phyloP scores from a whole-genome alignment of 2,797 vertebrate genomes.

The Bradypodion ventrale region DNA sequence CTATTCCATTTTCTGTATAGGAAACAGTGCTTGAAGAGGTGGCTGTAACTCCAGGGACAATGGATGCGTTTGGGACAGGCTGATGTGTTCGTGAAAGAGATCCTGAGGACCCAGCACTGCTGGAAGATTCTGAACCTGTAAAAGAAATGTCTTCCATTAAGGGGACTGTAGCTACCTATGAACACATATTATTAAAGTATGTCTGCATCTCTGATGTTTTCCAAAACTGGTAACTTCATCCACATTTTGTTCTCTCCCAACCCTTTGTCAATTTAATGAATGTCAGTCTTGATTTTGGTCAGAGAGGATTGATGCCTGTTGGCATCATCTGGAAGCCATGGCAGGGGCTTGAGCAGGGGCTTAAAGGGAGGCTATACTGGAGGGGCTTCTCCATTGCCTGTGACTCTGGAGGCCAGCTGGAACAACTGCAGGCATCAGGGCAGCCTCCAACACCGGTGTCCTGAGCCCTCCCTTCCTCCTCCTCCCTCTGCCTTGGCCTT shows the following conservation, averaged over 20 bases:
- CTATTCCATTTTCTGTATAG: conserved; percentile 77
- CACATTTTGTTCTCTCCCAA: neutral
- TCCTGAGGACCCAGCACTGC: conserved; percentile 82
- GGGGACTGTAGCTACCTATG: neutral
- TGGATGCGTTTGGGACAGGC: conserved; percentile 79
- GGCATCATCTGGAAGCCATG: no score
- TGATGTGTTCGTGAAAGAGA: conserved; percentile 82
- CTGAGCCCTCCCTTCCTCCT: no score
- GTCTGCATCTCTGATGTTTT: neutral
- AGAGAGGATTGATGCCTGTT: neutral
- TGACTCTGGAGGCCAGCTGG: no score
- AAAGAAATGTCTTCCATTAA: neutral
- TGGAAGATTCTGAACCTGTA: conserved; percentile 83
- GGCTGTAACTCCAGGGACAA: conserved; percentile 68
- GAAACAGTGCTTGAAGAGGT: conserved; percentile 73
- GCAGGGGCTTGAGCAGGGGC: no score
- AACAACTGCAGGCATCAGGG: no score
- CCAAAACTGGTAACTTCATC: neutral
- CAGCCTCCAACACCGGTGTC: no score
- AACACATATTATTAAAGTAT: neutral
- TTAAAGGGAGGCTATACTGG: no score
- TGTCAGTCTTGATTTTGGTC: neutral
- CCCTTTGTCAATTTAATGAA: neutral
- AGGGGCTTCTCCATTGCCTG: no score
- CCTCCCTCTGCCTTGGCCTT: no score